A percentile compares a stretch with the other conserved stretches of the same genome.
Conservation (phyloP, 2,797 vertebrate species). For the Micromesistius poutassou region DNA sequence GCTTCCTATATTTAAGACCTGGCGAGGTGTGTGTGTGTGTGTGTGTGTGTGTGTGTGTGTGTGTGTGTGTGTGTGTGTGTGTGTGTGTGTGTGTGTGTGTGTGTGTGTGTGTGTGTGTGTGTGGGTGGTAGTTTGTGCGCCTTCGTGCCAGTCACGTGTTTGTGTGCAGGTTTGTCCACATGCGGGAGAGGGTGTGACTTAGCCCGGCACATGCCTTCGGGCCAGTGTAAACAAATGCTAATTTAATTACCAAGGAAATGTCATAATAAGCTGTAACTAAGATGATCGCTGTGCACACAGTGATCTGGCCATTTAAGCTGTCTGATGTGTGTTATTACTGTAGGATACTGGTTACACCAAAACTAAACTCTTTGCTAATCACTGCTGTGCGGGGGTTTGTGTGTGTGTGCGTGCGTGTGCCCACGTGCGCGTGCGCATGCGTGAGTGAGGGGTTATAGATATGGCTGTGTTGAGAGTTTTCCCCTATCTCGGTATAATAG, state of each 20-base stretch:
- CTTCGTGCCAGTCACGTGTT: neutral
- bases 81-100: slow-evolving; percentile 10
- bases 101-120: slow-evolving; percentile 6
- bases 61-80: slow-evolving; percentile 9
- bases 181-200: slow-evolving; percentile 40
- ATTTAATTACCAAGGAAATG: slow-evolving; percentile 72
- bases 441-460: slow-evolving; percentile 30
- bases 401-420: slow-evolving; percentile 23
- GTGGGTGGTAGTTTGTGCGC: neutral
- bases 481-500: slow-evolving; percentile 47
- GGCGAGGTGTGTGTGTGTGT: slow-evolving; percentile 16
- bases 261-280: slow-evolving; percentile 78
- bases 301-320: slow-evolving; percentile 61
- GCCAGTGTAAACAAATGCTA: slow-evolving; percentile 76
- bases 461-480: slow-evolving; percentile 16
- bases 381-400: slow-evolving; percentile 8
- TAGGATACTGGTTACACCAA: slow-evolving; percentile 36
- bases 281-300: slow-evolving; percentile 66
- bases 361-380: slow-evolving; percentile 32
- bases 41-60: slow-evolving; percentile 8
- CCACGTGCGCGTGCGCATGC: slow-evolving; percentile 19
- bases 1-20: slow-evolving; percentile 21
- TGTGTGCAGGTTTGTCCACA: neutral
- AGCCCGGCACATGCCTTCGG: slow-evolving; percentile 62
- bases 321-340: slow-evolving; percentile 37